Conservation (phyloP, 92 coral and sea anemone species). For the Siderastrea siderea region DNA sequence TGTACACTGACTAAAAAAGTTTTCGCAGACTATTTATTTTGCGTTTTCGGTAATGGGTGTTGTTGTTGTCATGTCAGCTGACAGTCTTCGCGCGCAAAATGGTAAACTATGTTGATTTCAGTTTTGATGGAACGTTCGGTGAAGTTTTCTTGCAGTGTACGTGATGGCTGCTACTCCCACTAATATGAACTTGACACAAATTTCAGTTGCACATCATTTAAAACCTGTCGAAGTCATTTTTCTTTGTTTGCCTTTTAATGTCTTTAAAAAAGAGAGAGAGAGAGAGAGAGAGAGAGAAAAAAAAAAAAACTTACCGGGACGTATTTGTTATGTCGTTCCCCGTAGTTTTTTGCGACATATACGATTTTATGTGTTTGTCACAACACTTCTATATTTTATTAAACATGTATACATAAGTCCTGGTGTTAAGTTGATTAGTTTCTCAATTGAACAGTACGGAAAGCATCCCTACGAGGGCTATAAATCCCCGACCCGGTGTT, state of each 20-base stretch:
- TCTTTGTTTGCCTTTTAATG: neutral
- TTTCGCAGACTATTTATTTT: neutral
- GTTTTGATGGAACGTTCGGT: slow-evolving; percentile 18
- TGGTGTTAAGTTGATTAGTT: slow-evolving; percentile 61
- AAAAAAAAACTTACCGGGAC: neutral
- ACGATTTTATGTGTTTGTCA: neutral
- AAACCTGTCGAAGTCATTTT: neutral
- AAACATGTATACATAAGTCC: slow-evolving; percentile 15
- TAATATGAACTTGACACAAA: neutral
- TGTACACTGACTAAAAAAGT: neutral
- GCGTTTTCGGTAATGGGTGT: slow-evolving; percentile 20
- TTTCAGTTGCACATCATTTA: neutral
- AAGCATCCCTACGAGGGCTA: neutral
- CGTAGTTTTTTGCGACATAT: neutral
- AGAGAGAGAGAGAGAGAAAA: too few relatives aligned
- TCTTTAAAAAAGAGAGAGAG: neutral
- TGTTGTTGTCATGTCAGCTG: slow-evolving; percentile 19
- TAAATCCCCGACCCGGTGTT: neutral
- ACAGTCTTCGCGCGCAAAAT: slow-evolving; percentile 25
- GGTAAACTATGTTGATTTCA: slow-evolving; percentile 3
- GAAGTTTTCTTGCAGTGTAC: neutral
- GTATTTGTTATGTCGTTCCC: neutral
- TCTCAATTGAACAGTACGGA: slow-evolving; percentile 44
- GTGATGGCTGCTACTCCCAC: neutral
- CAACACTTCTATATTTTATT: neutral